Percentiles rank a stretch among this genome's conserved stretches.
Conservation (phyloP, 2,888 invertebrate species). For the Achlya flavicornis region DNA sequence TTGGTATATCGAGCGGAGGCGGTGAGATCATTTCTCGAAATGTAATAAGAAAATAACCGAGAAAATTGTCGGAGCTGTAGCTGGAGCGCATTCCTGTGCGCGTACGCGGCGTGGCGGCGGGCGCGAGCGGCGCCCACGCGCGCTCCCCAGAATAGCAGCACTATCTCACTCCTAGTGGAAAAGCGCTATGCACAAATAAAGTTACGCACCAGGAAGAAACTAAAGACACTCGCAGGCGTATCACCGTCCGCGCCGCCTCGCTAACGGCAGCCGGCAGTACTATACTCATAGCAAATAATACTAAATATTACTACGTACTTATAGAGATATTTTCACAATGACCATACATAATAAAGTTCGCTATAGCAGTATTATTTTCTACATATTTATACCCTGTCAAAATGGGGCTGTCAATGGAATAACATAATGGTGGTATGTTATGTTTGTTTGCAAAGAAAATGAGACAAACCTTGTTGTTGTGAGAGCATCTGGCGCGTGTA, state of each 20-base stretch:
- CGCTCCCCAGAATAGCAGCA: slow-evolving; percentile 75
- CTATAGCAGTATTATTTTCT: slow-evolving; percentile 35
- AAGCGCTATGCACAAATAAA: slow-evolving; percentile 81
- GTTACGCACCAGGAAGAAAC: slow-evolving; percentile 69
- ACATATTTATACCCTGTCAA: background rate
- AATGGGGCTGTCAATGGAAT: too few species aligned
- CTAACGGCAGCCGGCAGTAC: slow-evolving; percentile 22
- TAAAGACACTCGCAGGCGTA: slow-evolving; percentile 47
- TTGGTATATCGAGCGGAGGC: slow-evolving; percentile 34
- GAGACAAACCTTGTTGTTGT: slow-evolving; percentile 88
- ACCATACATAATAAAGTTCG: slow-evolving; percentile 43
- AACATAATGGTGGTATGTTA: background rate
- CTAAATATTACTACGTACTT: background rate
- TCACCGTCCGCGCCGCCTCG: slow-evolving; percentile 34
- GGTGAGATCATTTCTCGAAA: slow-evolving; percentile 50
- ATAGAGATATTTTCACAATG: slow-evolving; percentile 46
- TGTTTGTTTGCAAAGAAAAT: background rate
- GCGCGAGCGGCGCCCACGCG: slow-evolving; percentile 59
- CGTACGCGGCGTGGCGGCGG: slow-evolving; percentile 32
- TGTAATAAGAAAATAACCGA: slow-evolving; percentile 50
- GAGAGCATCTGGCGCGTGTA: slow-evolving; percentile 90
- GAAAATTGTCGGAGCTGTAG: slow-evolving; percentile 39
- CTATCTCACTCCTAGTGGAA: slow-evolving; percentile 69
- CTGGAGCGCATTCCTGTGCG: slow-evolving; percentile 47
- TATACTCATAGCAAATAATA: background rate